Evolutionary conservation across 2,888 invertebrate genomes (phyloP).

Genomic region (Leucoma salicis): DNA sequence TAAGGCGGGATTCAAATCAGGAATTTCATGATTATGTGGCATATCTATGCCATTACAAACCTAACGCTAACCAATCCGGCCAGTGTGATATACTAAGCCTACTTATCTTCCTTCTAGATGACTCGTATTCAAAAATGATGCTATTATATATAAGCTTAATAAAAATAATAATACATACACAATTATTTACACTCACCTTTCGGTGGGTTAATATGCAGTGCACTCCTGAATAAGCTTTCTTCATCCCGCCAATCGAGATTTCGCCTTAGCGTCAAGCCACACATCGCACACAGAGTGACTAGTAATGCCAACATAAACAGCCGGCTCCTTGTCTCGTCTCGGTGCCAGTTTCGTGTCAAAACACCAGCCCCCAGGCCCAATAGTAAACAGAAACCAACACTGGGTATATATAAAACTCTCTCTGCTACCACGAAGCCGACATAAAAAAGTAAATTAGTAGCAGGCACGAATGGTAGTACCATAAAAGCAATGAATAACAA

Average conservation of each 20-base stretch:
- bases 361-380: slow-evolving; percentile 87
- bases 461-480: slow-evolving; percentile 96
- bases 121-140: no score
- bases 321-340: slow-evolving; percentile 63
- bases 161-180: no score
- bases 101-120: no score
- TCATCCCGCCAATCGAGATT: slow-evolving; percentile 97
- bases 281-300: slow-evolving; percentile 85
- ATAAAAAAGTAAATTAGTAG: slow-evolving; percentile 97
- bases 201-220: slow-evolving; percentile 96
- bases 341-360: slow-evolving; percentile 69
- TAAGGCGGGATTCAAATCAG: no score
- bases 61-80: no score
- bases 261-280: slow-evolving; percentile 89
- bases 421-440: slow-evolving; percentile 99
- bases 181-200: slow-evolving; percentile 90
- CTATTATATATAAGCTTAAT: no score
- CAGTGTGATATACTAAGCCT: no score
- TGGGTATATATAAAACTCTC: slow-evolving; percentile 96
- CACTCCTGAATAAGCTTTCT: slow-evolving; percentile 95
- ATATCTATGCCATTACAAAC: no score
- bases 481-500: slow-evolving; percentile 89
- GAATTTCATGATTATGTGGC: no score
- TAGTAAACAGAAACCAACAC: slow-evolving; percentile 96
- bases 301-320: slow-evolving; percentile 74